Evolutionary conservation across 1,140 invertebrate species (phyloP).

Genomic region (Acromyrmex charruanus): DNA sequence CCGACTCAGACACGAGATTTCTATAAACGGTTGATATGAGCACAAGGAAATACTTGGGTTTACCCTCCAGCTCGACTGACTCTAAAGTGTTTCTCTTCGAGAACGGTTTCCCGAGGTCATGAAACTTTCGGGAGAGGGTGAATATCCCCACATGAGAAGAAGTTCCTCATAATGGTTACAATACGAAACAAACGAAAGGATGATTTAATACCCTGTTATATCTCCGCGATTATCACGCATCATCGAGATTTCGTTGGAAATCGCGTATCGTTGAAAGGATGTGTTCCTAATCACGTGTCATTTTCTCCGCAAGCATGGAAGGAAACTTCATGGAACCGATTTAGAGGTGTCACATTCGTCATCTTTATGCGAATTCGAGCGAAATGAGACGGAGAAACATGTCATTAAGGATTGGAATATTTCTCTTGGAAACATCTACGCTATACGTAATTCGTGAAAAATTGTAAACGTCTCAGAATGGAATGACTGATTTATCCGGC

Average conservation of each 20-base stretch:
- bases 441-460: neutral
- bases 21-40: neutral
- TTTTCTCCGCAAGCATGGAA: neutral
- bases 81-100: slow-evolving; percentile 4
- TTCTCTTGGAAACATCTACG: neutral
- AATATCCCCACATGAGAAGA: neutral
- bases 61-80: neutral
- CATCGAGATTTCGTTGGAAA: neutral
- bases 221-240: neutral
- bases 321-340: slow-evolving; percentile 1
- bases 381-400: neutral
- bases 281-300: neutral
- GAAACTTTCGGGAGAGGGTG: neutral
- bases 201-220: neutral
- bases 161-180: neutral
- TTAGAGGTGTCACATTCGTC: neutral
- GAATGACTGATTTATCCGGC: neutral
- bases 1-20: neutral
- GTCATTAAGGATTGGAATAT: neutral
- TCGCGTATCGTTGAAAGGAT: neutral
- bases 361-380: neutral
- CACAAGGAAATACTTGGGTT: neutral
- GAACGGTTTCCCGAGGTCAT: slow-evolving; percentile 12
- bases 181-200: neutral
- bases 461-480: neutral